phyloP scores from a whole-genome alignment of 1,140 invertebrate species.

The Oscheius sp. region DNA sequence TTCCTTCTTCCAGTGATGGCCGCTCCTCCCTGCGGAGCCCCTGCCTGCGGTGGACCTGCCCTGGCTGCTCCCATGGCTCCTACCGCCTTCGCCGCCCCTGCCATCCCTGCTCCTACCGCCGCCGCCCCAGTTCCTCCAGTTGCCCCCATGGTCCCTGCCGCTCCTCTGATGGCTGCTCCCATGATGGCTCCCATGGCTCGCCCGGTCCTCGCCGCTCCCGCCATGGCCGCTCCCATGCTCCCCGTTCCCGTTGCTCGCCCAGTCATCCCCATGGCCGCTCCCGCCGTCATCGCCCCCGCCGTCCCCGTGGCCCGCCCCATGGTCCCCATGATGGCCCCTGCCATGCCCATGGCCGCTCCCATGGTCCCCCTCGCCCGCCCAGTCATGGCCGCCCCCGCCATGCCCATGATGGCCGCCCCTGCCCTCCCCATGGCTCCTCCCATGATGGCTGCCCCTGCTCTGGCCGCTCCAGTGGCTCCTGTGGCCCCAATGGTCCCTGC shows the following conservation, averaged over 20 bases:
- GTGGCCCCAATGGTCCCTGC: constrained; percentile 32
- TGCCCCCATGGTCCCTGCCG: constrained; percentile 2
- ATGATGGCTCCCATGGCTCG: constrained; percentile 2
- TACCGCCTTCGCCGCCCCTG: no score
- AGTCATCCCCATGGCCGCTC: background rate
- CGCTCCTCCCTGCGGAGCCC: background rate
- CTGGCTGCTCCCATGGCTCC: background rate
- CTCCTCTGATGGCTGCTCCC: background rate
- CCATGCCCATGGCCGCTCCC: constrained; percentile 1
- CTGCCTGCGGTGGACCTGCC: background rate
- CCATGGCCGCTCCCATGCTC: constrained; percentile 6
- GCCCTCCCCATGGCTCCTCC: constrained; percentile 19
- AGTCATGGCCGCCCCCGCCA: constrained; percentile 22
- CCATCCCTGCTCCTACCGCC: background rate
- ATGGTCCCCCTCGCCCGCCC: constrained; percentile 31
- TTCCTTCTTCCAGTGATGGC: background rate
- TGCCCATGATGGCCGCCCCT: constrained; percentile 4
- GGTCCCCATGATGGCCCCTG: constrained; percentile 6
- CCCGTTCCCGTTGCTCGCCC: constrained; percentile 2
- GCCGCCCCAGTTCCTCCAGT: constrained; percentile 1
- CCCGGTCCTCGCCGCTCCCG: constrained; percentile 30
- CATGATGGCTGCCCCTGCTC: no score
- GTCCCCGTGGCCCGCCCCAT: constrained; percentile 10
- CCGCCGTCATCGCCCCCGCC: constrained; percentile 30
- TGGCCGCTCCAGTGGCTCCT: constrained; percentile 19